Evolutionary conservation across 2,797 vertebrate genomes (phyloP).

Genomic region (Pangasius mekongensis): DNA sequence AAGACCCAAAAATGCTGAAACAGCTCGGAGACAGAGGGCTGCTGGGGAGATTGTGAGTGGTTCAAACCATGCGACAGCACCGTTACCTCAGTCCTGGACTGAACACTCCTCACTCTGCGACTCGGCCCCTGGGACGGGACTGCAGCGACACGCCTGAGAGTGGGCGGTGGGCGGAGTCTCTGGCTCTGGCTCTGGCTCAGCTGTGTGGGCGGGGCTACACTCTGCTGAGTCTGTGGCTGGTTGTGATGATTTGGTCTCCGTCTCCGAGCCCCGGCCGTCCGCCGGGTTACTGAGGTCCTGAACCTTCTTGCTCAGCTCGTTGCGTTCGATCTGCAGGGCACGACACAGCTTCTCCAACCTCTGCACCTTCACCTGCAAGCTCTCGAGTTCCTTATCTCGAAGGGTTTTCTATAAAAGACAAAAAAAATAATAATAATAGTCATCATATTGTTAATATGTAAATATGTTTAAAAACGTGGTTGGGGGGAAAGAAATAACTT

Average conservation of each 20-base stretch:
- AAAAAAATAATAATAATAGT: no score
- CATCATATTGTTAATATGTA: not conserved
- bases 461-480: not conserved
- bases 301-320: conserved; percentile 96
- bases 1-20: conserved; percentile 34
- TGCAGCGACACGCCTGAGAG: conserved; percentile 66
- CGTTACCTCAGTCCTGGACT: conserved; percentile 68
- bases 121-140: conserved; percentile 59
- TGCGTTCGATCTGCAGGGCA: conserved; percentile 92
- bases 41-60: conserved; percentile 44
- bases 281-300: conserved; percentile 81
- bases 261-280: conserved; percentile 19
- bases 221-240: conserved; percentile 56
- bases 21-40: conserved; percentile 23
- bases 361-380: conserved; percentile 93
- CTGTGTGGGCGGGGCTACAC: conserved; percentile 47
- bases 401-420: conserved; percentile 83
- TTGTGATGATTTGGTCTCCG: conserved; percentile 27
- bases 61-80: not conserved
- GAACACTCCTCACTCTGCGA: conserved; percentile 52
- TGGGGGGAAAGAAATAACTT: not conserved
- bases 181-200: conserved; percentile 59
- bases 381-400: conserved; percentile 89
- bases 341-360: conserved; percentile 93
- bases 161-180: conserved; percentile 58